Evolutionary conservation across 2,888 invertebrate genomes (phyloP).

Genomic region (Torymus texanus): DNA sequence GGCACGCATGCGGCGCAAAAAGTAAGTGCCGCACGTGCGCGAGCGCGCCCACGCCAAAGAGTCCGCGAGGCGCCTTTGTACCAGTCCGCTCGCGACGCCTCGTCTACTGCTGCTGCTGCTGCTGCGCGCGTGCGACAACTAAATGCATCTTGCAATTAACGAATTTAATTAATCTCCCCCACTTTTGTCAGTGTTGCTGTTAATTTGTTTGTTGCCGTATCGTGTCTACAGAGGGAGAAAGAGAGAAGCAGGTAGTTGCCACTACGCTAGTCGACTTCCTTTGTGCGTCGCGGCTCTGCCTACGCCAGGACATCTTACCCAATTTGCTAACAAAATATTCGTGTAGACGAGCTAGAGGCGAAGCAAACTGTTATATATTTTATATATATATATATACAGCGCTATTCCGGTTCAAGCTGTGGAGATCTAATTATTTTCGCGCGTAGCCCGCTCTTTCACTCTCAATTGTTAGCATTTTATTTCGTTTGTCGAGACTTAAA

Average conservation of each 20-base stretch:
- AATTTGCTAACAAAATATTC: constrained; percentile 37
- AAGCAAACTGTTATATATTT: background rate
- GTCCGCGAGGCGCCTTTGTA: constrained; percentile 22
- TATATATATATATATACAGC: too few relatives aligned
- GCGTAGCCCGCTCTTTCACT: too few relatives aligned
- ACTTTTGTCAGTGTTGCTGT: constrained; percentile 56
- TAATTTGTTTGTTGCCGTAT: too few relatives aligned
- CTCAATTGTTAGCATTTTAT: too few relatives aligned
- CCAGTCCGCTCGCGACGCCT: background rate
- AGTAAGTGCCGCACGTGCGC: constrained; percentile 6
- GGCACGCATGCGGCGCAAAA: constrained; percentile 6
- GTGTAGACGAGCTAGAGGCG: background rate
- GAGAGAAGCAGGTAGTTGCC: too few relatives aligned
- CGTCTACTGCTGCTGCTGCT: too few relatives aligned
- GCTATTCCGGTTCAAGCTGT: too few relatives aligned
- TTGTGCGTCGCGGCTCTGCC: background rate
- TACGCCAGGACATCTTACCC: constrained; percentile 33
- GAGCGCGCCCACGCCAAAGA: constrained; percentile 15
- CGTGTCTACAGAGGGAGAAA: too few relatives aligned
- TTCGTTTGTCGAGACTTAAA: too few relatives aligned
- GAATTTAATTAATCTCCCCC: constrained; percentile 73
- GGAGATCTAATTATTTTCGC: constrained; percentile 29
- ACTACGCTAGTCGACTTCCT: too few relatives aligned
- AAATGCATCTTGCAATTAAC: constrained; percentile 74
- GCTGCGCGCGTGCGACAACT: constrained; percentile 30